Conservation (phyloP, 2,797 vertebrate species). For the Trematomus bernacchii region DNA sequence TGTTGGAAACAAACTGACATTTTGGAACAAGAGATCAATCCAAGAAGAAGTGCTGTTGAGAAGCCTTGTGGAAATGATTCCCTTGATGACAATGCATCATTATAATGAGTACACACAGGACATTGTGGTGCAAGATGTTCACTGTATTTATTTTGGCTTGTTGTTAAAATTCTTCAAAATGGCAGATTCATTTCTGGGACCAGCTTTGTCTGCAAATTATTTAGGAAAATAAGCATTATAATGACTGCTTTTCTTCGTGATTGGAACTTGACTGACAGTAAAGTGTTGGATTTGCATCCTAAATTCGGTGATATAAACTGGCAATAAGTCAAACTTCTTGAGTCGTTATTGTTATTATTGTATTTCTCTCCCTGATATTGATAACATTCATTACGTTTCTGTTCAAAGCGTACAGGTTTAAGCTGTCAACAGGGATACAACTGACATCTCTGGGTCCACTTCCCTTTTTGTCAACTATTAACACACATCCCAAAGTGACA, state of each 20-base stretch:
- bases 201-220: slow-evolving; percentile 1
- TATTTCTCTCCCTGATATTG: background rate
- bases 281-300: background rate
- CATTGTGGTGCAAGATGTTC: background rate
- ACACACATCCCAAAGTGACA: slow-evolving; percentile 25
- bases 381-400: background rate
- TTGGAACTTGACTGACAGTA: slow-evolving; percentile 4
- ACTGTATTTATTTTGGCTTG: background rate
- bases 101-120: slow-evolving; percentile 19
- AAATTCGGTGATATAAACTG: background rate
- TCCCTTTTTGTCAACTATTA: slow-evolving; percentile 27
- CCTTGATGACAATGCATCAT: slow-evolving; percentile 16
- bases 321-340: slow-evolving; percentile 1
- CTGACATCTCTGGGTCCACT: slow-evolving; percentile 33
- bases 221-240: slow-evolving; percentile 3
- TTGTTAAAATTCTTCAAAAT: slow-evolving; percentile 18
- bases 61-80: background rate
- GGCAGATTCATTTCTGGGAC: slow-evolving; percentile 1
- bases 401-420: background rate
- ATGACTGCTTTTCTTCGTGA: background rate
- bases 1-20: background rate
- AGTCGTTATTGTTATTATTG: background rate
- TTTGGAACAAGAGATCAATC: slow-evolving; percentile 11
- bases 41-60: slow-evolving; percentile 8
- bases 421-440: slow-evolving; percentile 24